Base-by-base conservation (phyloP, 2,797 vertebrate species). In the Pangasius djambal region DNA sequence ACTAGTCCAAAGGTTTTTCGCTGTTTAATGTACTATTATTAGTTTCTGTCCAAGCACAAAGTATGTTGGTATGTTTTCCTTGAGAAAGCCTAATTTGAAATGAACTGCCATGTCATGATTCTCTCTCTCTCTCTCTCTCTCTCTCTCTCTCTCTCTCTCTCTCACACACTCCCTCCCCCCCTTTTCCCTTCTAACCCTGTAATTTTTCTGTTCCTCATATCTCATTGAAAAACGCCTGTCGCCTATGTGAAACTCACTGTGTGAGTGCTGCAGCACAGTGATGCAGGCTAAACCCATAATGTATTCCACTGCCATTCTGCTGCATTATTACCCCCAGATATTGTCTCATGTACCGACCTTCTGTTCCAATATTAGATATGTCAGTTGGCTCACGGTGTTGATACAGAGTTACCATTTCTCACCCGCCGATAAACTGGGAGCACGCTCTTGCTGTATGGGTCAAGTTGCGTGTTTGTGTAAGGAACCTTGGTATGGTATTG, bases 271-370 rank as follows among this genome's bases (percentile, higher is more conserved):
- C 55, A 83, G 83, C 4, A 48, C 48, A 15, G 61, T 8, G 70
- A 31, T 65, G 78, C 61, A 3, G 48, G 72, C 87, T 40, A 65
- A 84, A 83, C n/a, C n/a, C 74, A 70, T 94, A 94, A 94, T 95
- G 89, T 93, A 94, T 94, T 94, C 94, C 85, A 48, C 91, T 92
- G 93, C 93, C 94, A 92, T 93, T 93, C 93, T 90, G 86, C 90
- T 74, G 89, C 91, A 90, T 94, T 93, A 94, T 94, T 94, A 94
- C 91, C 92, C 93, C 82, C 92, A 89, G 93, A 93, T 93, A 94
- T 94, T 94, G 94, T 94, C 93, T 93, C 93, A 91, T 94, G 93
- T 94, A 87, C 91, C 89, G 88, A 92, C 91, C 89, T 94, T 93
- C 92, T 57, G 34, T 91, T 92, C 75, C 92, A 93, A 94, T 94